These are phyloP conservation scores for Intellagama lesueurii DNA, from an alignment of 2,797 vertebrate genomes.

Conservation along the genomic window DNA sequence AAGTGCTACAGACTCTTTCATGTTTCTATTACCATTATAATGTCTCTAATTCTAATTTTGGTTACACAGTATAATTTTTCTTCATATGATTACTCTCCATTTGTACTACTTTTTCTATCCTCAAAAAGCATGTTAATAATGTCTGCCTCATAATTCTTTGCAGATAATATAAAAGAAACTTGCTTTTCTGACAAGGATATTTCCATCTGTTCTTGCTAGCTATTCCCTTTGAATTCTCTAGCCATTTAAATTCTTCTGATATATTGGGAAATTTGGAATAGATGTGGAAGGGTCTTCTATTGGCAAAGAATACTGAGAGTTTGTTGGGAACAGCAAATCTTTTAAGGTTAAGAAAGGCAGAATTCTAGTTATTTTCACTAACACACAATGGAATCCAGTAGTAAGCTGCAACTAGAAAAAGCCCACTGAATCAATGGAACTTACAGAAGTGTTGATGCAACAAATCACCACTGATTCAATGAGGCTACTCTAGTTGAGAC, in stretches of 20 bases:
- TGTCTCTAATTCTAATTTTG: constrained; percentile 3
- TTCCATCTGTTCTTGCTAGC: neutral
- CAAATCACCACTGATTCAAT: too few relatives aligned
- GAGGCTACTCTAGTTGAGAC: too few relatives aligned
- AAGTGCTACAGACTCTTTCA: neutral
- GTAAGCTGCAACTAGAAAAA: too few relatives aligned
- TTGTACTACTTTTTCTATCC: neutral
- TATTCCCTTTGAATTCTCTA: neutral
- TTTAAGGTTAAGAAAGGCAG: neutral
- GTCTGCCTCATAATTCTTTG: neutral
- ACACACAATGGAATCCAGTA: neutral
- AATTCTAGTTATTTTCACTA: neutral
- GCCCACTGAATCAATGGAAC: too few relatives aligned
- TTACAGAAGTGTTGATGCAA: too few relatives aligned
- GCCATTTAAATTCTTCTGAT: neutral
- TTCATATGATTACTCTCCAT: neutral
- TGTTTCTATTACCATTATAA: neutral
- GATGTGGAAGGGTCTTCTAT: neutral
- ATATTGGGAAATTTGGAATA: neutral
- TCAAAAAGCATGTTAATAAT: neutral
- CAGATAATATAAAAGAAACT: neutral
- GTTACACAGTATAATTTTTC: constrained; percentile 18
- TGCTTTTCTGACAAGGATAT: neutral
- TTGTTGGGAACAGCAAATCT: neutral
- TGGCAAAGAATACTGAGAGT: neutral